These are phyloP conservation scores for Chanos chanos DNA, from an alignment of 2,797 vertebrate species.

Conservation along the genomic window DNA sequence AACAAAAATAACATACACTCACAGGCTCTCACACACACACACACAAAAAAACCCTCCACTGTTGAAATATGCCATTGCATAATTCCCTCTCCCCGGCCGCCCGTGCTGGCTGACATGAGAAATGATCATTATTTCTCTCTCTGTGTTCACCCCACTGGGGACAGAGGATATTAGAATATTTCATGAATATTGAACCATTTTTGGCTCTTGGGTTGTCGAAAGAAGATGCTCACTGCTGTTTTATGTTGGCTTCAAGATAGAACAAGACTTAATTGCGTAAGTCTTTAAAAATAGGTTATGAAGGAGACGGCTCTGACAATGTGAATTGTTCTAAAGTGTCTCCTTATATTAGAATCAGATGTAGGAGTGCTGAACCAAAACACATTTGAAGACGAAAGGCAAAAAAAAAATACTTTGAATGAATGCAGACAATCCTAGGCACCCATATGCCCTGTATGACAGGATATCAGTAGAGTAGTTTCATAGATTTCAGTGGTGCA, in stretches of 20 bases:
- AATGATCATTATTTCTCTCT: constrained; percentile 50
- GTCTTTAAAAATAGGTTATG: constrained; percentile 43
- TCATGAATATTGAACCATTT: constrained; percentile 53
- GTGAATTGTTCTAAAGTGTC: constrained; percentile 40
- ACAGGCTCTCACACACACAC: too few species aligned
- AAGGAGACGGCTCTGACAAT: constrained; percentile 25
- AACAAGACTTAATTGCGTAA: constrained; percentile 45
- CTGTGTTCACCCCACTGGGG: constrained; percentile 36
- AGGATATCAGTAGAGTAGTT: constrained; percentile 19
- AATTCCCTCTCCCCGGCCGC: constrained; percentile 43
- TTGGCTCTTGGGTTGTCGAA: constrained; percentile 36
- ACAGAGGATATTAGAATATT: constrained; percentile 49
- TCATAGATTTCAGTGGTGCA: constrained; percentile 19
- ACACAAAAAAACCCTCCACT: constrained; percentile 26
- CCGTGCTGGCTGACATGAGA: constrained; percentile 42
- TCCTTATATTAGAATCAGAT: constrained; percentile 29
- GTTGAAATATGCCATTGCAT: constrained; percentile 45
- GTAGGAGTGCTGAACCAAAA: constrained; percentile 11
- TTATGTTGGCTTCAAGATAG: constrained; percentile 40
- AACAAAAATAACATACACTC: too few species aligned
- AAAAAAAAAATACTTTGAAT: constrained; percentile 23
- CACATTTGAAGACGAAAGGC: constrained; percentile 19
- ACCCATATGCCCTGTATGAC: not conserved
- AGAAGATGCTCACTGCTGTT: constrained; percentile 40
- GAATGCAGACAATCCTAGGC: constrained; percentile 18